Percentiles rank a stretch among this genome's conserved stretches.
phyloP scores from a whole-genome alignment of 2,888 invertebrate species.

The Phengaris alcon region DNA sequence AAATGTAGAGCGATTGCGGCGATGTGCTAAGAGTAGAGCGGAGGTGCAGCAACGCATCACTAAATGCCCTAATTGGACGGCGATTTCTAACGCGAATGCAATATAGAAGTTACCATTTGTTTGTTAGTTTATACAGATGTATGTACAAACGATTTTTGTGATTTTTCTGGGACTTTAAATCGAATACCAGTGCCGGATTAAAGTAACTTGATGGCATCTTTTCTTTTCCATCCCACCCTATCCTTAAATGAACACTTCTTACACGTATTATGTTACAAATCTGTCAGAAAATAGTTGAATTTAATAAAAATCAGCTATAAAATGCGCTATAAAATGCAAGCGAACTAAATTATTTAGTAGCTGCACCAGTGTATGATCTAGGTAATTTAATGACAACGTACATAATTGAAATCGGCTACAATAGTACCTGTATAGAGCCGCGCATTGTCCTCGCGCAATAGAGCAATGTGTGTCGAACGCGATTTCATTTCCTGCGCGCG shows the following conservation, averaged over 20 bases:
- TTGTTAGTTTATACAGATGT: background rate
- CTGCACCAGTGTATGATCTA: slow-evolving; percentile 1
- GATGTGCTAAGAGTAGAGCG: slow-evolving; percentile 39
- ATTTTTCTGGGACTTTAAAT: background rate
- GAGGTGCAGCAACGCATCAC: slow-evolving; percentile 53
- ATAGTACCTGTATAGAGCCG: slow-evolving; percentile 24
- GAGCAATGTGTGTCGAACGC: slow-evolving; percentile 68
- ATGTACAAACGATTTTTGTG: background rate
- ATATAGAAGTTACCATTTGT: slow-evolving; percentile 31
- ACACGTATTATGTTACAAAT: too few relatives aligned
- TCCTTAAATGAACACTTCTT: too few relatives aligned
- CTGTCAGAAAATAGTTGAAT: too few relatives aligned
- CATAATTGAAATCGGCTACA: slow-evolving; percentile 20
- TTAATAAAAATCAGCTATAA: too few relatives aligned
- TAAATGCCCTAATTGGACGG: slow-evolving; percentile 55
- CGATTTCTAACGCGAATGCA: slow-evolving; percentile 59
- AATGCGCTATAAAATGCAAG: too few relatives aligned
- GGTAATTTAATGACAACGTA: slow-evolving; percentile 18
- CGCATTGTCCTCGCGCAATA: slow-evolving; percentile 56
- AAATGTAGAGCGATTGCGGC: slow-evolving; percentile 24
- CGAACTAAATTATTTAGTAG: too few relatives aligned
- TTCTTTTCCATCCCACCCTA: too few relatives aligned
- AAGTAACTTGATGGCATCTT: too few relatives aligned
- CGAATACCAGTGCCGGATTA: too few relatives aligned
- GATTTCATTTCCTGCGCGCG: slow-evolving; percentile 75